Evolutionary conservation across 2,888 invertebrate species (phyloP).

Genomic region (Euplagia quadripunctaria): DNA sequence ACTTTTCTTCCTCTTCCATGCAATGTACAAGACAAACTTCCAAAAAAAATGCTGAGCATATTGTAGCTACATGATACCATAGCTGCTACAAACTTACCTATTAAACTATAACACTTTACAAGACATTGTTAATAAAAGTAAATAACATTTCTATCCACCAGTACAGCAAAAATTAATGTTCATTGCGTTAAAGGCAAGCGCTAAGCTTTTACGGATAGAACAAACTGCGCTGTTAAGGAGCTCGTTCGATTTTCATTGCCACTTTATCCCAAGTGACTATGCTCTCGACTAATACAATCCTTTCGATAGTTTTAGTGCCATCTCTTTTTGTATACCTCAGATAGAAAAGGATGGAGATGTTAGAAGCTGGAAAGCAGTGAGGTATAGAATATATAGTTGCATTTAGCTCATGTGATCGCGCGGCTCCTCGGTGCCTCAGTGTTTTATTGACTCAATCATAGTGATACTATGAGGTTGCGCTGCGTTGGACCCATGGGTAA

Average conservation of each 20-base stretch:
- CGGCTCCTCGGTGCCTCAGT: slow-evolving; percentile 53
- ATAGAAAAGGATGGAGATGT: slow-evolving; percentile 29
- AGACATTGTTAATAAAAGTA: slow-evolving; percentile 32
- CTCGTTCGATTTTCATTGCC: slow-evolving; percentile 63
- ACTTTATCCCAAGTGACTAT: slow-evolving; percentile 43
- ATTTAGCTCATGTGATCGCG: slow-evolving; percentile 50
- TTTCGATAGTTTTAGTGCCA: slow-evolving; percentile 30
- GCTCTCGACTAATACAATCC: slow-evolving; percentile 37
- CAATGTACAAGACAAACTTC: slow-evolving; percentile 8
- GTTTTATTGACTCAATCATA: slow-evolving; percentile 72
- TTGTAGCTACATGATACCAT: not conserved
- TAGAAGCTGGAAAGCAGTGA: slow-evolving; percentile 18
- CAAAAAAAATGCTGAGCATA: not conserved
- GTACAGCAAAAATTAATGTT: slow-evolving; percentile 62
- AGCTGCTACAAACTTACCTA: slow-evolving; percentile 15
- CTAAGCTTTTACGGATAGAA: slow-evolving; percentile 58
- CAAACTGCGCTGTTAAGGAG: slow-evolving; percentile 59
- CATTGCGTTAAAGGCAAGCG: slow-evolving; percentile 62
- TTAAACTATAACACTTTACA: slow-evolving; percentile 28
- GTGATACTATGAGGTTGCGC: slow-evolving; percentile 56
- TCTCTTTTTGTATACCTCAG: slow-evolving; percentile 32
- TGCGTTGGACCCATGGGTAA: slow-evolving; percentile 51
- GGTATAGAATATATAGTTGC: slow-evolving; percentile 39
- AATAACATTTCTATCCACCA: slow-evolving; percentile 47
- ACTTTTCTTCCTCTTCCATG: slow-evolving; percentile 27